Conservation (phyloP, 2,113 vertebrate species). For the Burhinus oedicnemus region DNA sequence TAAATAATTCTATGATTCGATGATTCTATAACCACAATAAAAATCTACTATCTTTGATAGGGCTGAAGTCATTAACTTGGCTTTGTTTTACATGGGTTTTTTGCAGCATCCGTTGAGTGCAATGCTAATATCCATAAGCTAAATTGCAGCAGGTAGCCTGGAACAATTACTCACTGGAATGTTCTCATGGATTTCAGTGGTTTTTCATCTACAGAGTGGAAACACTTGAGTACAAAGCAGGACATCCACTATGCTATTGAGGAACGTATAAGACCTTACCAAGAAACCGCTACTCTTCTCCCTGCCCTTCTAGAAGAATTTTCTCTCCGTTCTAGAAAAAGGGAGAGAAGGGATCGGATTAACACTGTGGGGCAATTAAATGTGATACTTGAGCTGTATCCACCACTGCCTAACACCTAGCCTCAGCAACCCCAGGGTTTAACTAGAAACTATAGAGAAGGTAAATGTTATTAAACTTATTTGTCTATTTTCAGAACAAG, state of each 20-base stretch:
- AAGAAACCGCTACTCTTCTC: not conserved
- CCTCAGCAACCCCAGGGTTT: not conserved
- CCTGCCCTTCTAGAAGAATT: not conserved
- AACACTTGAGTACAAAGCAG: not conserved
- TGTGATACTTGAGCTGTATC: not conserved
- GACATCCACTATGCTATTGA: not conserved
- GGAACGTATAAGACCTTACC: not conserved
- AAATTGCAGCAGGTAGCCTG: not conserved
- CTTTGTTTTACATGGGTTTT: not conserved
- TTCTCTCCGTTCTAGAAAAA: not conserved
- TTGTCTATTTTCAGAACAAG: not conserved
- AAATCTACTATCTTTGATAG: not conserved
- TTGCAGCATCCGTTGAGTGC: not conserved
- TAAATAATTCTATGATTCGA: not conserved
- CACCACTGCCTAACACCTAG: not conserved
- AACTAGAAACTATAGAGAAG: not conserved
- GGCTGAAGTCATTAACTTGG: not conserved
- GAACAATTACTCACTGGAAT: not conserved
- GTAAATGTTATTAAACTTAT: not conserved
- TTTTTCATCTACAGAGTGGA: not conserved
- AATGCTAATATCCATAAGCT: not conserved
- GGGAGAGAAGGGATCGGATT: not conserved
- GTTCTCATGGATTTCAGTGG: not conserved
- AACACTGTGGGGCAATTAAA: not conserved
- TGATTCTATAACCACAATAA: not conserved